phyloP scores from a whole-genome alignment of 1,140 invertebrate genomes.

The Heliothis subflexa region DNA sequence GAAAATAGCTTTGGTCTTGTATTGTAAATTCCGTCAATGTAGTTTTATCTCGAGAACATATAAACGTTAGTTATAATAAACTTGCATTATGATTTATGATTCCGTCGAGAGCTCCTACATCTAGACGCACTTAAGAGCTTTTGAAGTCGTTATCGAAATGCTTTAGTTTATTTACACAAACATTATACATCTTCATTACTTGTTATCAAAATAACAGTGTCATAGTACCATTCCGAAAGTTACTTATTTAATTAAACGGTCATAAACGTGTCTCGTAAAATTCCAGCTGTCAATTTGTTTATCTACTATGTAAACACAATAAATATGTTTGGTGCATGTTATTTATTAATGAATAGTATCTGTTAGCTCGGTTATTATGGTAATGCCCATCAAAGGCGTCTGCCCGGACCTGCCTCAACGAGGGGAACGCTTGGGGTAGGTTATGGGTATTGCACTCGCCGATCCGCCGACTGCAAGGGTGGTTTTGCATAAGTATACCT shows the following conservation, averaged over 20 bases:
- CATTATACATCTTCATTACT: slow-evolving; percentile 15
- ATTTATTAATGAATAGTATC: slow-evolving; percentile 58
- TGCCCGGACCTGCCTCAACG: slow-evolving; percentile 78
- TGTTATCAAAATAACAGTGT: slow-evolving; percentile 37
- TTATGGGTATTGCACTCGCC: slow-evolving; percentile 81
- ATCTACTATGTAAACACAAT: slow-evolving; percentile 51
- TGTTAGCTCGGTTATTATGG: slow-evolving; percentile 77
- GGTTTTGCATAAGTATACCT: slow-evolving; percentile 80
- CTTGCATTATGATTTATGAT: slow-evolving; percentile 40
- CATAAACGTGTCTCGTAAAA: slow-evolving; percentile 17
- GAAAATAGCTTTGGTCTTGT: background rate
- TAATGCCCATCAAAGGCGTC: slow-evolving; percentile 80
- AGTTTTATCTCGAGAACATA: background rate
- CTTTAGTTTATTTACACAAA: background rate
- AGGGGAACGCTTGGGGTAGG: slow-evolving; percentile 81
- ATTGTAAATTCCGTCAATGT: background rate
- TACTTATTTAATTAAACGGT: slow-evolving; percentile 31
- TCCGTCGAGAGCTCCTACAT: slow-evolving; percentile 7
- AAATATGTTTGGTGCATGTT: slow-evolving; percentile 44
- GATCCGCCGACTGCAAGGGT: slow-evolving; percentile 78
- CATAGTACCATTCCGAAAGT: slow-evolving; percentile 15
- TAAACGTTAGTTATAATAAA: slow-evolving; percentile 3
- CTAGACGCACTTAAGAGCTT: slow-evolving; percentile 39
- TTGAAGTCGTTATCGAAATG: slow-evolving; percentile 29
- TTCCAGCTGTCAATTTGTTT: slow-evolving; percentile 43